Base-by-base conservation (phyloP, 1,140 invertebrate genomes). In the Plectrocnemia conspersa region DNA sequence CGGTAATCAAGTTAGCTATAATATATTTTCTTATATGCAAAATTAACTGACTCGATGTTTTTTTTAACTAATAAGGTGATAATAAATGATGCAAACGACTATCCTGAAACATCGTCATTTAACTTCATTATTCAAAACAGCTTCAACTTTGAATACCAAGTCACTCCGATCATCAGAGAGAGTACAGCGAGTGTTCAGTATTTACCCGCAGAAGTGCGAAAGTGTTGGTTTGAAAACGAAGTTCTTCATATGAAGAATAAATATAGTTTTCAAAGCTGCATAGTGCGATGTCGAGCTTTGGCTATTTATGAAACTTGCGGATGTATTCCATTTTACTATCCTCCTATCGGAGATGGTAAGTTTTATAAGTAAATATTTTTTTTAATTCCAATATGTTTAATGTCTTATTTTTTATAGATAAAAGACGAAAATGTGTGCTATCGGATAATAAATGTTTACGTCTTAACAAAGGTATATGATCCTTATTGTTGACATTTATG, bases 291-390 rank as follows among this genome's bases (percentile, higher is more conserved):
- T 25, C 32, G 47, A 15, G 33, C 47, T 9, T 24, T 50, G 13
- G 33, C 33, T 2, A 50, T 50, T 1, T 50, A 50, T 38, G 21
- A 38, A 25, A 38, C 27, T 15, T 50, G 47, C 47, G 21, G 33
- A 13, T 50, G 47, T 24, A 24, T 50, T 9, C 47, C 47, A 25
- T 50, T 36, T 38, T 50, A 22, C 21, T 50, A 50, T 50, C 47
- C 47, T 16, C 33, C 47, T 3, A 10, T 50, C 25, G 33, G 32
- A 23, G 24, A 7, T 19, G 33, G 47, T 50, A 38, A n/a, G n/a
- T n/a, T n/a, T n/a, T n/a, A n/a, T 25, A 15, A 25, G 16, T 27
- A 27, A 27, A 1, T 13, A 9, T 42, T 5, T 42, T 5, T 2
- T 42, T 11, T 42, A 23, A 42, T 42, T 22, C 21, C 29, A 15